Evolutionary conservation across 2,113 vertebrate species (phyloP).

Genomic region (Podiceps cristatus): DNA sequence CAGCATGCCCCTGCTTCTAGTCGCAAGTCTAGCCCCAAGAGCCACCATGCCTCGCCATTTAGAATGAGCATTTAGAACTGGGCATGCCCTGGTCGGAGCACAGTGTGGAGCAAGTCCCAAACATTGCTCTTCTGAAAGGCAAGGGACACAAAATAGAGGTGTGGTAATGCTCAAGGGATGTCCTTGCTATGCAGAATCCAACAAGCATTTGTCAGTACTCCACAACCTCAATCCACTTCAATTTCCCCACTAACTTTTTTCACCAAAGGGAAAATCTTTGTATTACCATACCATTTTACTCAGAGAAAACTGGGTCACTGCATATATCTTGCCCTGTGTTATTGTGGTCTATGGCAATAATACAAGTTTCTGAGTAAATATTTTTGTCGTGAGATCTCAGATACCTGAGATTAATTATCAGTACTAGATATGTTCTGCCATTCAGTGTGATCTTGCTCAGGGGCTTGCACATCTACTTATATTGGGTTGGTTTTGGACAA

Average conservation of each 20-base stretch:
- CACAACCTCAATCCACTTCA: background rate
- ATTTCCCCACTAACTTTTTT: background rate
- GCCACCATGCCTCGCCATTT: background rate
- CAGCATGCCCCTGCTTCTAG: rapidly evolving
- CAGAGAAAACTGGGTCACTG: too few relatives aligned
- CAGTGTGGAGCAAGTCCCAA: background rate
- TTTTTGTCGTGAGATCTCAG: background rate
- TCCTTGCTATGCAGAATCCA: background rate
- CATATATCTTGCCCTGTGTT: background rate
- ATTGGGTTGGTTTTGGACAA: background rate
- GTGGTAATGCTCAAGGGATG: background rate
- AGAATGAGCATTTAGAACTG: background rate
- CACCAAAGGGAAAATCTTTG: background rate
- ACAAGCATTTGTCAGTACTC: background rate
- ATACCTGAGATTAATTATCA: background rate
- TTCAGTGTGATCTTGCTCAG: background rate
- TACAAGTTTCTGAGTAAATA: background rate
- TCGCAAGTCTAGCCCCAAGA: background rate
- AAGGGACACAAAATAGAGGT: background rate
- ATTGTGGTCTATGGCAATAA: background rate
- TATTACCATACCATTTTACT: background rate
- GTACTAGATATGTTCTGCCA: background rate
- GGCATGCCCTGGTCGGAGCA: background rate
- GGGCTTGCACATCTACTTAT: background rate
- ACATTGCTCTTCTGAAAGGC: rapidly evolving